These are phyloP conservation scores for Nomada flava DNA, from an alignment of 2,888 invertebrate species.

Conservation along the genomic window DNA sequence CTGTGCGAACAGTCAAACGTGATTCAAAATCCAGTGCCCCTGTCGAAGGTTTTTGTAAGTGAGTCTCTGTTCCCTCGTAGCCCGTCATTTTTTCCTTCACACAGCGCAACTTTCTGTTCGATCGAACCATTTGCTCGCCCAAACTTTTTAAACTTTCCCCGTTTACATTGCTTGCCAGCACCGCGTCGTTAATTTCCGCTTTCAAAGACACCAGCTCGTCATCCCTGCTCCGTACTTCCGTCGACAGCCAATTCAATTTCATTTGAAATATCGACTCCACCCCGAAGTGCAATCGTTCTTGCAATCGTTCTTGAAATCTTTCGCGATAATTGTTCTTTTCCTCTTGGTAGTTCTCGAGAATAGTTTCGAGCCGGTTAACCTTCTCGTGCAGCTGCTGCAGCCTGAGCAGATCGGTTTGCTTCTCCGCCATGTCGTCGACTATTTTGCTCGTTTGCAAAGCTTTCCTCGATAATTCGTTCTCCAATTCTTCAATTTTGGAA, in stretches of 20 bases:
- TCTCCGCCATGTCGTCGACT: conserved; percentile 50
- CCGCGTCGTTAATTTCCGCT: conserved; percentile 59
- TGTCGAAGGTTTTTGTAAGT: conserved; percentile 67
- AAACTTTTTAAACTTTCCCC: conserved; percentile 68
- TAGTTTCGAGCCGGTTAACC: conserved; percentile 67
- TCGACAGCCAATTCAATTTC: conserved; percentile 67
- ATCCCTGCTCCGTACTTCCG: conserved; percentile 69
- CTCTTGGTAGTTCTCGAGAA: conserved; percentile 59
- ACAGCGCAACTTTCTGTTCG: conserved; percentile 60
- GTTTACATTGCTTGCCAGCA: conserved; percentile 67
- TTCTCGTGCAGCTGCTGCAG: conserved; percentile 67
- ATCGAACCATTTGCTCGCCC: conserved; percentile 65
- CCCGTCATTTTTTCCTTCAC: conserved; percentile 67
- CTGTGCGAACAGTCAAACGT: conserved; percentile 36
- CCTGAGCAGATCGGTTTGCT: conserved; percentile 57
- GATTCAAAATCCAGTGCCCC: conserved; percentile 69
- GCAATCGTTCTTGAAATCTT: conserved; percentile 61
- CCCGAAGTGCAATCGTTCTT: conserved; percentile 6
- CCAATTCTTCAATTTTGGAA: conserved; percentile 69
- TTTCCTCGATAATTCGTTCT: conserved; percentile 66
- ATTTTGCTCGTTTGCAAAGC: conserved; percentile 58
- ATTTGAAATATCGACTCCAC: conserved; percentile 68
- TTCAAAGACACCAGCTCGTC: conserved; percentile 66
- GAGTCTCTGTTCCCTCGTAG: conserved; percentile 67
- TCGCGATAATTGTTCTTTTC: conserved; percentile 68